Evolutionary conservation across 2,888 invertebrate species (phyloP).

Genomic region (Perizoma affinitatum): DNA sequence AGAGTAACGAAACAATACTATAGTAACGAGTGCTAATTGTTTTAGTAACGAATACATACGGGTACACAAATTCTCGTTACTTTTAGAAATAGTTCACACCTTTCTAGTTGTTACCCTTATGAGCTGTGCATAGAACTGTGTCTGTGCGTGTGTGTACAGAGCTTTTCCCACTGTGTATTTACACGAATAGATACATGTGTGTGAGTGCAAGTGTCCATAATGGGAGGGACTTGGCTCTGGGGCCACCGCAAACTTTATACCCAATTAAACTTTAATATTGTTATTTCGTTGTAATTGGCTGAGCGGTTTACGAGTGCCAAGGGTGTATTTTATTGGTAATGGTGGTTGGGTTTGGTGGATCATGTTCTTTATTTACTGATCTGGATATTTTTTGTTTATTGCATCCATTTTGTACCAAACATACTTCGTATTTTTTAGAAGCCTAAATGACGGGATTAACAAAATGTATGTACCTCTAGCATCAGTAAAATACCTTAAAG

Average conservation of each 20-base stretch:
- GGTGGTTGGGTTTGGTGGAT: constrained; percentile 14
- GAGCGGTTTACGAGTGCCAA: constrained; percentile 33
- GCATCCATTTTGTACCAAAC: too few species aligned
- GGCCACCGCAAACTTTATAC: constrained; percentile 40
- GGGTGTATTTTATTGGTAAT: constrained; percentile 28
- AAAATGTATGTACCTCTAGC: too few species aligned
- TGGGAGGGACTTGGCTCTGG: constrained; percentile 47
- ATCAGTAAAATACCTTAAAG: too few species aligned
- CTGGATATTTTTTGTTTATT: too few species aligned
- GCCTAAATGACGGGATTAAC: too few species aligned
- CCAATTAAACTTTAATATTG: constrained; percentile 57
- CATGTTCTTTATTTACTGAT: constrained; percentile 3
- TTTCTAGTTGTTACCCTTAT: background rate
- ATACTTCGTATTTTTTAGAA: too few species aligned
- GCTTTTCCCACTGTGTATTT: constrained; percentile 6
- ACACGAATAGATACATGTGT: constrained; percentile 17
- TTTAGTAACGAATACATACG: too few species aligned
- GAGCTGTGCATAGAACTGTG: constrained; percentile 5
- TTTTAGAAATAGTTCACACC: too few species aligned
- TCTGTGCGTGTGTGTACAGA: background rate
- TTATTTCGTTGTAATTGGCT: constrained; percentile 48
- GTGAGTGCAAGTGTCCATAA: constrained; percentile 45
- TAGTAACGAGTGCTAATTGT: too few species aligned
- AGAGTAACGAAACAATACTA: too few species aligned
- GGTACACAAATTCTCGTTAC: too few species aligned